phyloP scores from a whole-genome alignment of 2,113 vertebrate species.

The Osmerus mordax region DNA sequence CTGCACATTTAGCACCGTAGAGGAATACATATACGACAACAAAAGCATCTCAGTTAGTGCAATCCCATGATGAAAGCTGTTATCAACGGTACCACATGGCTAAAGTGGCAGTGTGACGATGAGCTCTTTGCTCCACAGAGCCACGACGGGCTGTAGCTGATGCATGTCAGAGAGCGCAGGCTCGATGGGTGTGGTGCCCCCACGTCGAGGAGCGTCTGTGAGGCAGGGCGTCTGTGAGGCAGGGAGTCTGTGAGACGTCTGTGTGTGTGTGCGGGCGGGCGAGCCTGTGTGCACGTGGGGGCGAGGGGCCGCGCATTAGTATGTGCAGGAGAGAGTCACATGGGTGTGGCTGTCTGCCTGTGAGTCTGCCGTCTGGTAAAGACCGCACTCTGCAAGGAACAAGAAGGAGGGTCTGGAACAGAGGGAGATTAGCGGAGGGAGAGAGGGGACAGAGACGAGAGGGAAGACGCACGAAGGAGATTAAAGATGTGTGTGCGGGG shows the following conservation, averaged over 20 bases:
- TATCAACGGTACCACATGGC: too few relatives aligned
- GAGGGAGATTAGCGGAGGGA: background rate
- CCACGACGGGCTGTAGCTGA: too few relatives aligned
- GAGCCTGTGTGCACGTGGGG: background rate
- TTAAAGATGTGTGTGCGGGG: background rate
- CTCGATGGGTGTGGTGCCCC: background rate
- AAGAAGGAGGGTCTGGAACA: background rate
- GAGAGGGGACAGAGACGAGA: background rate
- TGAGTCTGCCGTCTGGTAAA: background rate
- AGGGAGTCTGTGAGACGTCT: background rate
- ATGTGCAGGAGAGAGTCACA: background rate
- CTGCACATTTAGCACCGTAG: too few relatives aligned
- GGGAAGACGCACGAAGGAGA: background rate
- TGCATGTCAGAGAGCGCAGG: too few relatives aligned
- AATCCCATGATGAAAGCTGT: too few relatives aligned
- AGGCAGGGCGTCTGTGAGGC: background rate
- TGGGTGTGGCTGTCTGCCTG: constrained; percentile 39
- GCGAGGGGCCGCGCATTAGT: background rate
- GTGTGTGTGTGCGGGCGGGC: background rate
- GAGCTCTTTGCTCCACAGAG: too few relatives aligned
- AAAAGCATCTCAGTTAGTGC: too few relatives aligned
- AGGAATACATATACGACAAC: background rate
- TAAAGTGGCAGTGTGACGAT: too few relatives aligned
- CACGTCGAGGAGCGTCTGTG: background rate
- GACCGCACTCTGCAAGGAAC: background rate